These are phyloP conservation scores for Drosophila nasuta DNA, from an alignment of 1,140 invertebrate species.

Conservation along the genomic window DNA sequence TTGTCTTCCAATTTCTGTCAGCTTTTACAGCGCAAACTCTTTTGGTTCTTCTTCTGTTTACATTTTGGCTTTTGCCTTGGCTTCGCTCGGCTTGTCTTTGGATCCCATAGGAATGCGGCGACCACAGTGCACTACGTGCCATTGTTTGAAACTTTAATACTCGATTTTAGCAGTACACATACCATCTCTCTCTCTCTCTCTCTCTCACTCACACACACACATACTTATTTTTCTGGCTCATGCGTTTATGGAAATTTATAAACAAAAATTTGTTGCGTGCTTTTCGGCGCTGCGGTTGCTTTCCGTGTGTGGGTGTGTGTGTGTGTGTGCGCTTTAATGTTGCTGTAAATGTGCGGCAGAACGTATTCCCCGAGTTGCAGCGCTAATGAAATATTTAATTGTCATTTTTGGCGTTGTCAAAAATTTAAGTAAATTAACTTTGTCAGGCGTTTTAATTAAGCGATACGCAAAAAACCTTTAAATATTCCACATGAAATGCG, in stretches of 20 bases:
- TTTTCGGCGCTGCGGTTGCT: constrained; percentile 18
- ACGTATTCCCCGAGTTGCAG: constrained; percentile 41
- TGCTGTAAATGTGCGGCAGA: constrained; percentile 16
- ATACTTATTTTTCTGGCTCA: constrained; percentile 27
- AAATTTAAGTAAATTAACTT: constrained; percentile 74
- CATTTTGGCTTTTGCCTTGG: constrained; percentile 32
- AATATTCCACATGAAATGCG: constrained; percentile 25
- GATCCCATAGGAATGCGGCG: not conserved
- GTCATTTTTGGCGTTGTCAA: constrained; percentile 68
- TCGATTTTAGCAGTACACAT: constrained; percentile 18
- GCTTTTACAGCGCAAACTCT: constrained; percentile 23
- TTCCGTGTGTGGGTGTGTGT: no score
- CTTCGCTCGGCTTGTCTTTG: constrained; percentile 1
- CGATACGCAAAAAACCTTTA: constrained; percentile 21
- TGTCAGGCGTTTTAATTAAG: constrained; percentile 69
- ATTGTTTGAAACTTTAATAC: constrained; percentile 42
- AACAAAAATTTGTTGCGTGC: constrained; percentile 46
- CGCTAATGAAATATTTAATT: constrained; percentile 77
- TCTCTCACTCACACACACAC: not conserved
- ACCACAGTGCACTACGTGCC: constrained; percentile 24
- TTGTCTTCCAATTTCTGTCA: constrained; percentile 42
- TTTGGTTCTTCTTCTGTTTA: constrained; percentile 28
- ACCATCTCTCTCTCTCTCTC: not conserved
- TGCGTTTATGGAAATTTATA: constrained; percentile 68
- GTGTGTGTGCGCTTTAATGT: not conserved